phyloP scores from a whole-genome alignment of 2,888 invertebrate species.

The Tipula unca region DNA sequence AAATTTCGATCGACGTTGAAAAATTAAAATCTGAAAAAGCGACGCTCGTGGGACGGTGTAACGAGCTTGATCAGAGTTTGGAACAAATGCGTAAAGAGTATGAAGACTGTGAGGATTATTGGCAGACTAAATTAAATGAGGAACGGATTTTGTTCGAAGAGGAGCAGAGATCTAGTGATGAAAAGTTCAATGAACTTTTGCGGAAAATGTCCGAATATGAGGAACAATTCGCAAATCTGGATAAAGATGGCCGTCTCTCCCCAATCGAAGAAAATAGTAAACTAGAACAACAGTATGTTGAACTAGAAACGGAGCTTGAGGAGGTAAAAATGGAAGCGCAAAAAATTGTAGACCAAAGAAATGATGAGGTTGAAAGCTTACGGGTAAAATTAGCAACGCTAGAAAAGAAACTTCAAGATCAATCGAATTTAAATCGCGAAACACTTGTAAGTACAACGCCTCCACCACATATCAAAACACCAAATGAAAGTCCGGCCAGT shows the following conservation, averaged over 20 bases:
- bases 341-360: constrained; percentile 47
- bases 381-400: constrained; percentile 45
- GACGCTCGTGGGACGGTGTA: constrained; percentile 44
- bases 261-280: constrained; percentile 69
- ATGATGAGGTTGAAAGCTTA: constrained; percentile 47
- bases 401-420: constrained; percentile 27
- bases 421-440: background rate
- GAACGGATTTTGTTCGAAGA: constrained; percentile 62
- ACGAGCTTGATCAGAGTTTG: constrained; percentile 62
- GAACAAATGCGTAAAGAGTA: constrained; percentile 69
- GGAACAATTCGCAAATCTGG: constrained; percentile 52
- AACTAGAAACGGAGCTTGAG: constrained; percentile 62
- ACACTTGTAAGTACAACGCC: constrained; percentile 16
- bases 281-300: constrained; percentile 61
- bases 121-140: constrained; percentile 68
- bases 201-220: constrained; percentile 73
- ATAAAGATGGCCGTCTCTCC: constrained; percentile 51
- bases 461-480: constrained; percentile 19
- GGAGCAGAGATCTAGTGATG: constrained; percentile 66
- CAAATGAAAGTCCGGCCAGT: constrained; percentile 36
- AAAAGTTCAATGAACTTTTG: constrained; percentile 64
- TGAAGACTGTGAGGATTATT: constrained; percentile 81
- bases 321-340: constrained; percentile 42
- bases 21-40: constrained; percentile 39
- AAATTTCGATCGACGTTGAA: constrained; percentile 15